Evolutionary conservation across 2,797 vertebrate genomes (phyloP).

Genomic region (Caiman crocodilus): DNA sequence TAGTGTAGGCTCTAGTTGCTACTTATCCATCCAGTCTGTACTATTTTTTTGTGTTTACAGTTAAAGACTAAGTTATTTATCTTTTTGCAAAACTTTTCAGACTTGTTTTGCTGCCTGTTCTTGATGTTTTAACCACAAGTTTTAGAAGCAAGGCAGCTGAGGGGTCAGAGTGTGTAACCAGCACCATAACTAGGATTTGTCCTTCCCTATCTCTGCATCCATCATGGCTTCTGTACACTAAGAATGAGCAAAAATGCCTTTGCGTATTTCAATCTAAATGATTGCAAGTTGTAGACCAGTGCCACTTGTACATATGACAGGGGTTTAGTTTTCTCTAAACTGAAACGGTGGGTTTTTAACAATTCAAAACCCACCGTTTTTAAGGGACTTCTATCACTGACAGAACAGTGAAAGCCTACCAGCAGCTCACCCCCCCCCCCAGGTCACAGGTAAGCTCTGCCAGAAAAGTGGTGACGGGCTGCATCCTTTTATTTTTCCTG

Average conservation of each 20-base stretch:
- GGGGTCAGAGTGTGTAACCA: not conserved
- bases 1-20: not conserved
- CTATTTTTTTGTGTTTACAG: not conserved
- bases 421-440: too few relatives aligned
- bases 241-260: not conserved
- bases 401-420: too few relatives aligned
- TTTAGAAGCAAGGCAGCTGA: not conserved
- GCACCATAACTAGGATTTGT: not conserved
- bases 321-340: too few relatives aligned
- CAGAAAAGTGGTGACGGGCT: too few relatives aligned
- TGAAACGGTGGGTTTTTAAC: too few relatives aligned
- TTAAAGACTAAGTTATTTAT: constrained; percentile 10
- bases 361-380: too few relatives aligned
- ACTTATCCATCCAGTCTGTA: not conserved
- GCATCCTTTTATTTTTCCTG: too few relatives aligned
- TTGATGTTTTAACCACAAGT: not conserved
- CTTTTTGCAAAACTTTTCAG: not conserved
- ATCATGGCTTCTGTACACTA: not conserved
- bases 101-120: constrained; percentile 22
- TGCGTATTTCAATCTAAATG: not conserved
- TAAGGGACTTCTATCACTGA: too few relatives aligned
- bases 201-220: not conserved
- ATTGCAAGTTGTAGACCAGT: not conserved
- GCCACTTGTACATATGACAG: too few relatives aligned
- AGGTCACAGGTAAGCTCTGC: too few relatives aligned